These are phyloP conservation scores for Polydrusus tereticollis DNA, from an alignment of 2,888 invertebrate genomes.

Conservation along the genomic window DNA sequence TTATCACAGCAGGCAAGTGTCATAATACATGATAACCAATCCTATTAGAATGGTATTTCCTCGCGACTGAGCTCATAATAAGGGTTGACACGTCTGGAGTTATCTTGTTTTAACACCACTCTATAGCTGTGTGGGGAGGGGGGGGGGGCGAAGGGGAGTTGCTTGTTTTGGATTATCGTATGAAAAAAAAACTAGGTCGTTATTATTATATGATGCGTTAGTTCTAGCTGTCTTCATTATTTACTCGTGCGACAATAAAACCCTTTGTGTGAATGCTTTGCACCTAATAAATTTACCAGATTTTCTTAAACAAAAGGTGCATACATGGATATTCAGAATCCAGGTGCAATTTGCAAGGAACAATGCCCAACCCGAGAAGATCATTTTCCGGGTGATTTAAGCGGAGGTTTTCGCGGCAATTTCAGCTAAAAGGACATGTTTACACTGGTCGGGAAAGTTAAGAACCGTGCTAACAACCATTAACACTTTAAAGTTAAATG, in stretches of 20 bases:
- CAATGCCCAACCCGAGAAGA: constrained; percentile 11
- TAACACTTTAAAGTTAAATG: constrained; percentile 1
- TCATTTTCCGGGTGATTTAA: constrained; percentile 26
- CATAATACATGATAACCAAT: constrained; percentile 18
- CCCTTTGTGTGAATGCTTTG: not conserved
- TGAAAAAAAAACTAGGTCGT: too few relatives aligned
- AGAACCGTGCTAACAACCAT: not conserved
- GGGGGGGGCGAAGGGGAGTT: too few relatives aligned
- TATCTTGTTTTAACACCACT: constrained; percentile 27
- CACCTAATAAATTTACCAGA: constrained; percentile 12
- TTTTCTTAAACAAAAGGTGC: constrained; percentile 22
- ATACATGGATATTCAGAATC: constrained; percentile 13
- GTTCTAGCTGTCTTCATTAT: not conserved
- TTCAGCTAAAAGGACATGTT: constrained; percentile 8
- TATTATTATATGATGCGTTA: too few relatives aligned
- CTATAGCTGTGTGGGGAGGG: too few relatives aligned
- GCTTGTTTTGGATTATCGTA: too few relatives aligned
- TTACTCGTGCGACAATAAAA: not conserved
- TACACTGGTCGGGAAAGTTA: not conserved
- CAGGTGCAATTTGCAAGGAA: constrained; percentile 25
- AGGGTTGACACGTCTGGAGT: constrained; percentile 21
- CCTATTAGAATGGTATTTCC: constrained; percentile 22
- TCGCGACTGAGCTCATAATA: constrained; percentile 2
- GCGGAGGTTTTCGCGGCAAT: constrained; percentile 20
- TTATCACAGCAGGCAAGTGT: constrained; percentile 17